Base-by-base conservation (phyloP, 2,888 invertebrate species). In the Incurvaria masculella region DNA sequence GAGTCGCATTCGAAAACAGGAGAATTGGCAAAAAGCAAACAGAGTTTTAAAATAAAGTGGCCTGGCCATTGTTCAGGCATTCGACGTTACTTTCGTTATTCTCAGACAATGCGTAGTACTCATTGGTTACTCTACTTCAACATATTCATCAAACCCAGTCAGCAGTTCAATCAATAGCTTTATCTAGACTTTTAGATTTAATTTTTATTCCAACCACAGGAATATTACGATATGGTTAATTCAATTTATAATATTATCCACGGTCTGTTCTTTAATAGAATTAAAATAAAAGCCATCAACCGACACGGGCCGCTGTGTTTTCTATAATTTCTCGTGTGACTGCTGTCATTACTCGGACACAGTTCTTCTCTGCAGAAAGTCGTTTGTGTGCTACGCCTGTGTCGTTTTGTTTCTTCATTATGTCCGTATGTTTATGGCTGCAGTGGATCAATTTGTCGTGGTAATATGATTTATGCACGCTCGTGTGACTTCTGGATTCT, bases 171-270 rank as follows among this genome's bases (percentile, higher is more conserved):
- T 33, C 14, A 14, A 33, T n/a, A 33, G 14, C 14, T 4, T 8
- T 14, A 33, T 11, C 33, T 33, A 33, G 33, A 4, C 23, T 23
- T 10, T 23, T n/a, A n/a, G n/a, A n/a, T n/a, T n/a, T 6, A 14
- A 8, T 33, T 33, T 14, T 33, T 33, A 11, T 33, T 33, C 14
- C 60, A 63, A 61, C 64, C 61, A 53, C 62, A 62, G 50, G 48
- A 55, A 59, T 65, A 66, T 60, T 62, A 61, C 68, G 64, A 62
- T 68, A 69, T 66, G 66, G 63, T 67, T 61, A 62, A 71, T 71
- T 72, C 64, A 65, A 69, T 71, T 69, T 44, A 43, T 46, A 26
- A 33, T n/a, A 33, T 33, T 33, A 33, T 33, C 14, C 14, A 33
- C 14, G 33, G 33, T 33, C 33, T 8, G 33, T 33, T 8, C 33